Conservation (phyloP, 1,140 invertebrate genomes). For the Ridgeia piscesae region DNA sequence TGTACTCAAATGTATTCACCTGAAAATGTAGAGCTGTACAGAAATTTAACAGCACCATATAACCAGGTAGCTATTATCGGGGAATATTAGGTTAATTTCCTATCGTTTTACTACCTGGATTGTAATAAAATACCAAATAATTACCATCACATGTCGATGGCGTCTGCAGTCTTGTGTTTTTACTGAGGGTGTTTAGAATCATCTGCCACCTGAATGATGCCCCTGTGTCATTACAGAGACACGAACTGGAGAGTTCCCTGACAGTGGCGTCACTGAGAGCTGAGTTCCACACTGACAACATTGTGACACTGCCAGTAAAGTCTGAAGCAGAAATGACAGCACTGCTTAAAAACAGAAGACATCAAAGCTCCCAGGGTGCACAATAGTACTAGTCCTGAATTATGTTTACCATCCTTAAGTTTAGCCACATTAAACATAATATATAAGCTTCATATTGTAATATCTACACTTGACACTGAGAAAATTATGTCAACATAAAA, state of each 20-base stretch:
- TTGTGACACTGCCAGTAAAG: neutral
- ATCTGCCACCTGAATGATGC: neutral
- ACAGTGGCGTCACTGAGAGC: neutral
- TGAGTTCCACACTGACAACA: neutral
- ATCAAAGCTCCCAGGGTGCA: too few relatives aligned
- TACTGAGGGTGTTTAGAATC: neutral
- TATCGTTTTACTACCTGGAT: neutral
- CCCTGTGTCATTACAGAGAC: neutral
- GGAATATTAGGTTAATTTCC: too few relatives aligned
- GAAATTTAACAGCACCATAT: too few relatives aligned
- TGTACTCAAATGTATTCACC: neutral
- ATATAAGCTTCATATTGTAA: too few relatives aligned
- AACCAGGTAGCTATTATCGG: too few relatives aligned
- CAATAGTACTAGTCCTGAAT: too few relatives aligned
- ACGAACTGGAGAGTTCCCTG: neutral
- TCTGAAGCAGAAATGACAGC: neutral
- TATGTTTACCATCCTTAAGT: too few relatives aligned
- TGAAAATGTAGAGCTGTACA: neutral
- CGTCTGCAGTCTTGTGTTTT: neutral
- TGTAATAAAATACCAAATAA: neutral
- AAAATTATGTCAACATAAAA: too few relatives aligned
- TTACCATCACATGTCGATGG: neutral
- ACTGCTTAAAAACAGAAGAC: too few relatives aligned
- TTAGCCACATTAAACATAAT: too few relatives aligned
- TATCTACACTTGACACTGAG: too few relatives aligned